These are phyloP conservation scores for Molossus alvarezi DNA, from an alignment of 2,797 vertebrate species.

Conservation along the genomic window DNA sequence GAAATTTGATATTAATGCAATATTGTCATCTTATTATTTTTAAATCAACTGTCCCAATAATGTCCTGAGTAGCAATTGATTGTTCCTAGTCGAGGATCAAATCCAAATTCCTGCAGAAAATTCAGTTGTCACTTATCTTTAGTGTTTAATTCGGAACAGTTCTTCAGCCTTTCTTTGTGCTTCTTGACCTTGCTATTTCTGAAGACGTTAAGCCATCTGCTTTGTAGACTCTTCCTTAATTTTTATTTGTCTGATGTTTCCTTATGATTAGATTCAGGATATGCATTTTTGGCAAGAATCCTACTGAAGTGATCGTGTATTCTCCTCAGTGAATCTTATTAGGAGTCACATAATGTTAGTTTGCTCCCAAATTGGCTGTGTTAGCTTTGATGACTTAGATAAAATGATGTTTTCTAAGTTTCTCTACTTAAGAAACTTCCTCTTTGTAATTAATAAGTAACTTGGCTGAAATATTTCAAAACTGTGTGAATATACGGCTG, in stretches of 20 bases:
- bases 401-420: constrained; percentile 52
- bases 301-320: constrained; percentile 35
- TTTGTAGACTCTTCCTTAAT: constrained; percentile 65
- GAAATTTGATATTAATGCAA: constrained; percentile 71
- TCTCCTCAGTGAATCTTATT: constrained; percentile 74
- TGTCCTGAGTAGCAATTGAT: constrained; percentile 42
- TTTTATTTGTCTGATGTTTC: constrained; percentile 77
- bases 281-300: constrained; percentile 72
- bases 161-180: constrained; percentile 64
- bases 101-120: constrained; percentile 27
- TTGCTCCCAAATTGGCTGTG: constrained; percentile 44
- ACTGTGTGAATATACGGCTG: not conserved
- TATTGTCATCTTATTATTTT: constrained; percentile 66
- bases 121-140: constrained; percentile 72
- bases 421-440: constrained; percentile 28
- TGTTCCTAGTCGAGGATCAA: constrained; percentile 56
- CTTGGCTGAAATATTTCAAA: constrained; percentile 31
- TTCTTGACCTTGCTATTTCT: constrained; percentile 78
- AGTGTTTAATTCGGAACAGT: constrained; percentile 65
- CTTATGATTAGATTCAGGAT: constrained; percentile 76
- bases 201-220: constrained; percentile 64
- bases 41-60: constrained; percentile 54
- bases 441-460: constrained; percentile 68
- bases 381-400: constrained; percentile 52
- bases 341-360: constrained; percentile 54